Evolutionary conservation across 2,888 invertebrate genomes (phyloP), one percentile per base, ranked within the genome.

Genomic region (Matsumyia berberina): DNA sequence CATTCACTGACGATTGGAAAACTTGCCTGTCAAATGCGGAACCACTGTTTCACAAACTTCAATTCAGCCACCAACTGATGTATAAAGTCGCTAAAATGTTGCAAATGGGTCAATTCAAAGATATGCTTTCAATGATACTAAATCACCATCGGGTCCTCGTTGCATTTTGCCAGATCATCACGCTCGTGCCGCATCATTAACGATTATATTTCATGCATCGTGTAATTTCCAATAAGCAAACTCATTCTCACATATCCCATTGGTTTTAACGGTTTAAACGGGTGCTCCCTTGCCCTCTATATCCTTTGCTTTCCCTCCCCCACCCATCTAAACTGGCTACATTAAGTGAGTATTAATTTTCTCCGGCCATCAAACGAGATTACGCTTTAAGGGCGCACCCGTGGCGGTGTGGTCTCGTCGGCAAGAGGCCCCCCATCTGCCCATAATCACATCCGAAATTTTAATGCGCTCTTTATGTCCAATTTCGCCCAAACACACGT

Each of bases 281-380:
- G 24, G 24, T 1, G 42, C 66, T 24, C 44, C 73, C 51, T 64
- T 53, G 8, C n/a, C 51, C 69, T n/a, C 39, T 51, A 51, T 51
- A 51, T 51, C 67, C 76, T 29, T 49, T 53, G 67, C 6, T 44
- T 72, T n/a, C 33, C 57, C 2, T 8, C 12, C 11, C 37, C 24
- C 35, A 42, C 17, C 46, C 53, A 19, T 51, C 57, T 46, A 15
- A 70, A 49, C 55, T 42, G 49, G 60, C 55, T 55, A 62, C 55
- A 78, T 74, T 85, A 74, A 85, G 74, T 74, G 73, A 79, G 69
- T 70, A 79, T 74, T 85, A 85, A 85, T 85, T 85, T 85, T 74
- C 64, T 66, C 58, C 35, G 70, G 66, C 62, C 57, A 79, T 85
- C 79, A 85, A 85, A 76, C 66, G 24, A 79, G 66, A 85, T 85